phyloP scores from a whole-genome alignment of 2,888 invertebrate genomes.

The Morpho achilles region DNA sequence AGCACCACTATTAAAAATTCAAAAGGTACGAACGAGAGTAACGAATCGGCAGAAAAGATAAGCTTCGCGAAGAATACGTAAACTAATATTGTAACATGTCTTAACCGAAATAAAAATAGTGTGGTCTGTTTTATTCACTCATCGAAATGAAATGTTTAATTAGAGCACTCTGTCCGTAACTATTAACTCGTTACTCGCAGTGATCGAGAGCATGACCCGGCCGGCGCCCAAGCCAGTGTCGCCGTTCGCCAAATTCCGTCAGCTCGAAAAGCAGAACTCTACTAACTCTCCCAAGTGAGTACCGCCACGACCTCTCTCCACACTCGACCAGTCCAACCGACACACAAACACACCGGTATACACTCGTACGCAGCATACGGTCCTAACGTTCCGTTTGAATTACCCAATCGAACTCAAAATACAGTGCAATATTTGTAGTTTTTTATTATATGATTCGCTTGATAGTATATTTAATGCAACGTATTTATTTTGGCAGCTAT shows the following conservation, averaged over 20 bases:
- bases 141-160: no score
- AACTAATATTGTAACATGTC: no score
- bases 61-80: no score
- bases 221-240: slow-evolving; percentile 85
- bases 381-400: not conserved
- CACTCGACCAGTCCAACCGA: not conserved
- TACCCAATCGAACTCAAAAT: not conserved
- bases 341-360: not conserved
- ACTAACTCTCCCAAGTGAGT: slow-evolving; percentile 88
- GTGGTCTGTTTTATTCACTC: no score
- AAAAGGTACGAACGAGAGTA: slow-evolving; percentile 60
- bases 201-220: slow-evolving; percentile 75
- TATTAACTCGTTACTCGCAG: slow-evolving; percentile 43
- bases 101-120: no score
- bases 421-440: slow-evolving; percentile 1
- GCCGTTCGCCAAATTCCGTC: slow-evolving; percentile 94
- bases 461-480: slow-evolving; percentile 37
- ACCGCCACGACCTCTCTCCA: not conserved
- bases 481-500: slow-evolving; percentile 65
- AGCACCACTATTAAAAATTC: slow-evolving; percentile 80
- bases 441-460: slow-evolving; percentile 25
- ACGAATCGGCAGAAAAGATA: no score
- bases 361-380: not conserved
- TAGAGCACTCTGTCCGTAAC: no score
- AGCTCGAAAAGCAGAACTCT: slow-evolving; percentile 93